These are phyloP conservation scores for Macaca mulatta DNA, from an alignment of 2,113 vertebrate genomes.

Conservation along the genomic window DNA sequence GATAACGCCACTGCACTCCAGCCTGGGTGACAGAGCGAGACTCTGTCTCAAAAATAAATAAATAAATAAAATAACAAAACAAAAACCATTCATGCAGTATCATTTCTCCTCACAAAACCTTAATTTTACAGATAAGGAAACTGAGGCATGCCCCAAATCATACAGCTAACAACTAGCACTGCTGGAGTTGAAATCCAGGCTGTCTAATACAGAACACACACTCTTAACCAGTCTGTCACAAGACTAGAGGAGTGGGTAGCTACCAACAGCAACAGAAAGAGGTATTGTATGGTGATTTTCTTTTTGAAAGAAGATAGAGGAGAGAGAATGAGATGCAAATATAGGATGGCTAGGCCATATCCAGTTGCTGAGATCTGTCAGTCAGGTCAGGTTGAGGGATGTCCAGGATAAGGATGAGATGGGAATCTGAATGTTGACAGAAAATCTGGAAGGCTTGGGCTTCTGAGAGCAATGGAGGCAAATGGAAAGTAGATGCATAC, in stretches of 20 bases:
- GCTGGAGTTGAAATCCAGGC: neutral
- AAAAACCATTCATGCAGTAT: neutral
- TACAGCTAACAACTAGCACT: neutral
- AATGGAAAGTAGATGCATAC: neutral
- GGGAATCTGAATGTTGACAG: neutral
- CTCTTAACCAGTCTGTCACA: neutral
- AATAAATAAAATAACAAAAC: no score
- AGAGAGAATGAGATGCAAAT: neutral
- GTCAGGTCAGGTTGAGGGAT: neutral
- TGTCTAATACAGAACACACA: neutral
- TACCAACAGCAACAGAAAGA: neutral
- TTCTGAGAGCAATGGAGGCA: neutral
- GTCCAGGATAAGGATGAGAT: neutral
- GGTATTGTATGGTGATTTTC: neutral
- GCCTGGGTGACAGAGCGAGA: no score
- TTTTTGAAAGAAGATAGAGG: neutral
- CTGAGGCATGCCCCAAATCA: neutral
- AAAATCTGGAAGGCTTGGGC: neutral
- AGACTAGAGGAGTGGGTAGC: neutral
- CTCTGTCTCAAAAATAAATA: no score
- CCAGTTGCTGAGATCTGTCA: neutral
- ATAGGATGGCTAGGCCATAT: neutral
- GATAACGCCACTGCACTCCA: no score
- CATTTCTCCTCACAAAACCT: neutral
- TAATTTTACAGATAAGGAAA: neutral